A percentile compares a stretch with the other conserved stretches of the same genome.
phyloP scores from a whole-genome alignment of 2,888 invertebrate genomes.

The Acanthoscelides obtectus region DNA sequence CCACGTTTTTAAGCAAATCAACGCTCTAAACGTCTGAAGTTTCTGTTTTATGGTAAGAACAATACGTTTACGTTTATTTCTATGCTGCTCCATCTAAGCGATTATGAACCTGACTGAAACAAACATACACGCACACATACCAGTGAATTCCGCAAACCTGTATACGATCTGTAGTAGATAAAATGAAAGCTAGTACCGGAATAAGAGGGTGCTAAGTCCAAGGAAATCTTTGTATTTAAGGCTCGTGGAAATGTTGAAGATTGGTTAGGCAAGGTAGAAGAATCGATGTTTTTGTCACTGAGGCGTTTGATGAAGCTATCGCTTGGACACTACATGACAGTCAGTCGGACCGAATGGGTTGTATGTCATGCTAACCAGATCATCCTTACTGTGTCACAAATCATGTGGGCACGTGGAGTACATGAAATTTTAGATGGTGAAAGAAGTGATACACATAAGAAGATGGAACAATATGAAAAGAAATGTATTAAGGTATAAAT shows the following conservation, averaged over 20 bases:
- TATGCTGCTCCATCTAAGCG: too few relatives aligned
- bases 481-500: slow-evolving; percentile 59
- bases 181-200: too few relatives aligned
- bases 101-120: too few relatives aligned
- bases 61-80: too few relatives aligned
- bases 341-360: slow-evolving; percentile 70
- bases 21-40: too few relatives aligned
- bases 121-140: too few relatives aligned
- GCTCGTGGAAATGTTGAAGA: slow-evolving; percentile 83
- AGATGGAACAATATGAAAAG: slow-evolving; percentile 63
- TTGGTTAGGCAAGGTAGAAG: slow-evolving; percentile 88
- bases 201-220: too few relatives aligned
- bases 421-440: slow-evolving; percentile 62
- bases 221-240: slow-evolving; percentile 3
- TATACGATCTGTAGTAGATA: too few relatives aligned
- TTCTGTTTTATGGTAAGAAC: too few relatives aligned
- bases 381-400: slow-evolving; percentile 79
- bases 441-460: slow-evolving; percentile 49
- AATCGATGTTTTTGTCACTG: slow-evolving; percentile 79
- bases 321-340: slow-evolving; percentile 61
- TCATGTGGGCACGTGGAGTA: slow-evolving; percentile 82
- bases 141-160: too few relatives aligned
- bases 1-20: too few relatives aligned
- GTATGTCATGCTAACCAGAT: slow-evolving; percentile 72
- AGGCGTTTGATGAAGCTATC: slow-evolving; percentile 71